These are phyloP conservation scores for Liposcelis brunnea DNA, from an alignment of 2,888 invertebrate species.

Conservation along the genomic window DNA sequence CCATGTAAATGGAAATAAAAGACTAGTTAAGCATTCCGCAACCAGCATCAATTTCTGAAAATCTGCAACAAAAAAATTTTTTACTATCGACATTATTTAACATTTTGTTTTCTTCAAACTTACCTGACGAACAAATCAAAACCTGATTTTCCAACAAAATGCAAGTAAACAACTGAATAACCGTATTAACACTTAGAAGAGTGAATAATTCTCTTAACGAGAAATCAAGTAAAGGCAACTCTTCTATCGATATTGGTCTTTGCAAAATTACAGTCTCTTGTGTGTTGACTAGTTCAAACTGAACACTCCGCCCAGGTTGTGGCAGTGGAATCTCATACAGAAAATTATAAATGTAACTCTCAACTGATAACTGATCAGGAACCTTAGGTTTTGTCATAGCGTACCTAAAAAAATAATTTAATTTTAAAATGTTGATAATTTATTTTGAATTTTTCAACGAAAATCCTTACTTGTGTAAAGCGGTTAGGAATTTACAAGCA, in stretches of 20 bases:
- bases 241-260: constrained; percentile 57
- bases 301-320: constrained; percentile 31
- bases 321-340: constrained; percentile 88
- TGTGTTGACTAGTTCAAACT: constrained; percentile 17
- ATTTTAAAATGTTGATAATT: constrained; percentile 3
- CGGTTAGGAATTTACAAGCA: constrained; percentile 68
- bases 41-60: constrained; percentile 92
- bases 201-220: constrained; percentile 74
- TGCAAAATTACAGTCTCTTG: constrained; percentile 39
- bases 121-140: constrained; percentile 79
- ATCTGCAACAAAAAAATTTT: constrained; percentile 42
- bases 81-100: no score
- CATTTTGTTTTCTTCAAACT: no score
- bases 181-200: constrained; percentile 78
- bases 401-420: constrained; percentile 36
- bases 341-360: constrained; percentile 89
- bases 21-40: constrained; percentile 77
- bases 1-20: constrained; percentile 93
- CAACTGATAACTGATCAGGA: constrained; percentile 55
- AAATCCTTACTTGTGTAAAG: constrained; percentile 57
- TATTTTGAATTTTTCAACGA: neutral
- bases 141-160: constrained; percentile 94
- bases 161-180: constrained; percentile 86
- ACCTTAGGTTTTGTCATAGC: constrained; percentile 25
- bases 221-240: constrained; percentile 90